phyloP scores from a whole-genome alignment of 2,888 invertebrate genomes.

The Limnephilus rhombicus region DNA sequence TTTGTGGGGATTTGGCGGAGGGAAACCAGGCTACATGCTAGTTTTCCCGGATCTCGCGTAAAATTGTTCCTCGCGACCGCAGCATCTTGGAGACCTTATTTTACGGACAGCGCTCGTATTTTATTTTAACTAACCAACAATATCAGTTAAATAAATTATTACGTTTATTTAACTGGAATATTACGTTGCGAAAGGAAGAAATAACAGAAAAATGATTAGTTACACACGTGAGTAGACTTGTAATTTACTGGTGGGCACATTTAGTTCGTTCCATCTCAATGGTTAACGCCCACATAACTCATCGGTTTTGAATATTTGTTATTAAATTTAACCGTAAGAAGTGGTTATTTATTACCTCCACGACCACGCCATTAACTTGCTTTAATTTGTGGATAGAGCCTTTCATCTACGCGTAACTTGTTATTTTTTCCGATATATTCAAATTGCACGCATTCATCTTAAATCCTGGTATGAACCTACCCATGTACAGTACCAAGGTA shows the following conservation, averaged over 20 bases:
- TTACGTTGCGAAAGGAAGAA: no score
- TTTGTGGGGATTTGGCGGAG: no score
- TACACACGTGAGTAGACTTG: not conserved
- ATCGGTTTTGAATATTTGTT: constrained; percentile 59
- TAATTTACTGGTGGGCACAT: not conserved
- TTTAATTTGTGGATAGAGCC: constrained; percentile 53
- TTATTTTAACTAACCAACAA: no score
- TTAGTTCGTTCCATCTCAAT: not conserved
- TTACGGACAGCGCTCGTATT: no score
- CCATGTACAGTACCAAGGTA: not conserved
- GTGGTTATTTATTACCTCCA: constrained; percentile 56
- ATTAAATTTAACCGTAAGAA: constrained; percentile 54
- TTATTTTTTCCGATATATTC: not conserved
- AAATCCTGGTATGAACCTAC: not conserved
- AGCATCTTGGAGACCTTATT: no score
- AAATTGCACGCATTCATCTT: not conserved
- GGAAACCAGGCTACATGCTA: no score
- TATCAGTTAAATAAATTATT: no score
- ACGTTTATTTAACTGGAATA: no score
- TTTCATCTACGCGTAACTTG: constrained; percentile 22
- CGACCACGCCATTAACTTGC: constrained; percentile 61
- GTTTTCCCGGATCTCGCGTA: no score
- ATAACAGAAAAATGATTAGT: no score
- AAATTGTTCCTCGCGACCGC: no score
- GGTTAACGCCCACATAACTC: constrained; percentile 45